Percentiles rank a stretch among this genome's conserved stretches.
These are phyloP conservation scores for Nyleta sp. DNA, from an alignment of 2,888 invertebrate genomes.

Conservation along the genomic window DNA sequence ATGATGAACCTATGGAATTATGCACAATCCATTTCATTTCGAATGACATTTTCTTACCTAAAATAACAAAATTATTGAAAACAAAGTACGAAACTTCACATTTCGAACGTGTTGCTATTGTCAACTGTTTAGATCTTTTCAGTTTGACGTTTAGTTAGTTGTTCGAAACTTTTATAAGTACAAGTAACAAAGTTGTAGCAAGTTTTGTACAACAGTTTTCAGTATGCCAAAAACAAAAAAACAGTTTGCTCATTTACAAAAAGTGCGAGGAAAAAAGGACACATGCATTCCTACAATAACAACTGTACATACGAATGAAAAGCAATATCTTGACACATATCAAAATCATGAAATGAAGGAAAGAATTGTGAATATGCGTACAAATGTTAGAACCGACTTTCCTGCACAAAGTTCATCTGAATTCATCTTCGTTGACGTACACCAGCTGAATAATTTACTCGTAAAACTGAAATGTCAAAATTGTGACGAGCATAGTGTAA, in stretches of 20 bases:
- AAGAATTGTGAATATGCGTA: neutral
- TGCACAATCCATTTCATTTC: no score
- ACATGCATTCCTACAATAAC: neutral
- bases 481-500: neutral
- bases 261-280: neutral
- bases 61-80: no score
- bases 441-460: neutral
- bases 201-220: neutral
- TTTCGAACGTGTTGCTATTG: no score
- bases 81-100: no score
- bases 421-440: neutral
- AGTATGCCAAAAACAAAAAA: neutral
- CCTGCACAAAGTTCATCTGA: neutral
- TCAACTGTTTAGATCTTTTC: no score
- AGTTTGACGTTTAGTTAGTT: no score
- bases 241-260: neutral
- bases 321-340: neutral
- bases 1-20: no score
- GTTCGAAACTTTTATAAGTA: no score
- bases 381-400: neutral
- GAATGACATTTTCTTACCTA: no score
- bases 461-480: neutral
- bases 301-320: neutral
- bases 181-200: neutral
- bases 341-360: constrained; percentile 16